Conservation (phyloP, 2,888 invertebrate genomes). For the Eulithis prunata region DNA sequence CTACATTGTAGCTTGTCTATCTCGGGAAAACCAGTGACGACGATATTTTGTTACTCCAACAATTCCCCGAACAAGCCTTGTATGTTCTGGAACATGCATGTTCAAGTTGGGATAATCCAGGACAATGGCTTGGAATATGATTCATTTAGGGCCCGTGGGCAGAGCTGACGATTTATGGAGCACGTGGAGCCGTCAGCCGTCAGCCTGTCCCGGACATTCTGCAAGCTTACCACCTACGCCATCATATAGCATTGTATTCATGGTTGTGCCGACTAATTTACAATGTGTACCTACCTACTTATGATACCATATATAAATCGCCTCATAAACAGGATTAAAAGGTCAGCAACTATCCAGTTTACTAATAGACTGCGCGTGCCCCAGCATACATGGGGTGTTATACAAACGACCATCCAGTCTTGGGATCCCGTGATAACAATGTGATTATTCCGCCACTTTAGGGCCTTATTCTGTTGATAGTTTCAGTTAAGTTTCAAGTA, state of each 20-base stretch:
- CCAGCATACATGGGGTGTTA: conserved; percentile 56
- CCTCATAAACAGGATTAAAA: conserved; percentile 5
- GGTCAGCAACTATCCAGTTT: conserved; percentile 26
- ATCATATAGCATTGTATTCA: conserved; percentile 23
- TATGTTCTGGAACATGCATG: conserved; percentile 21
- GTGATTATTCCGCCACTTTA: conserved; percentile 61
- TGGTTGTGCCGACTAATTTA: conserved; percentile 10
- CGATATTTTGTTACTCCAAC: conserved; percentile 10
- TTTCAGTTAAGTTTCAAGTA: background rate
- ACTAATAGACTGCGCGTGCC: conserved; percentile 50
- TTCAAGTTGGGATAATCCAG: conserved; percentile 33
- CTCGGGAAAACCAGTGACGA: conserved; percentile 28
- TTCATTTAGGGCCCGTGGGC: conserved; percentile 45
- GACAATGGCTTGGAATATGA: conserved; percentile 42
- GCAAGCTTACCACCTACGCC: conserved; percentile 40
- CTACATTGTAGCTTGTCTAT: too few species aligned
- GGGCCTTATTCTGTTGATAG: conserved; percentile 9
- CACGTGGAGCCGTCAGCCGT: conserved; percentile 35
- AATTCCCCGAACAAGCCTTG: conserved; percentile 5
- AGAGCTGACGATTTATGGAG: conserved; percentile 55
- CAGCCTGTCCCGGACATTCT: conserved; percentile 36
- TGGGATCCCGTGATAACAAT: conserved; percentile 65
- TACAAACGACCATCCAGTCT: conserved; percentile 52
- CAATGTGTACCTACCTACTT: background rate
- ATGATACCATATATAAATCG: background rate